Evolutionary conservation across 2,113 vertebrate genomes (phyloP).

Genomic region (Lipophrys pholis): DNA sequence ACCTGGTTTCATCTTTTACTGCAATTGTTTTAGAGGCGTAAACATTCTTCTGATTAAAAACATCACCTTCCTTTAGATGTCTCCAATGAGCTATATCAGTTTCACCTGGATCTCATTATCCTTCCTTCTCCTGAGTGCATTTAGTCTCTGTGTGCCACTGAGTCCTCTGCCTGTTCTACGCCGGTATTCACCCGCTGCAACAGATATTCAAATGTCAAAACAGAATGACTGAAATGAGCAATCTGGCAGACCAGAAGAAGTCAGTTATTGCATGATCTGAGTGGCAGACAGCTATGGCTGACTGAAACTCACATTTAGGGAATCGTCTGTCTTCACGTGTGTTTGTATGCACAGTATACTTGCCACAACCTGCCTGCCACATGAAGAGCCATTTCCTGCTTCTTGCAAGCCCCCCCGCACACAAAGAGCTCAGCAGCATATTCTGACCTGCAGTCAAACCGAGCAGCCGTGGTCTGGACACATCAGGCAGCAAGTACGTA

Average conservation of each 20-base stretch:
- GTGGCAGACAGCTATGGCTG: too few relatives aligned
- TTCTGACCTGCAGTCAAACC: neutral
- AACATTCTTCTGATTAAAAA: too few relatives aligned
- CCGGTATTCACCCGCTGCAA: too few relatives aligned
- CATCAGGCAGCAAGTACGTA: neutral
- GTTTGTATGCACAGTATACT: neutral
- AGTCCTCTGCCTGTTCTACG: too few relatives aligned
- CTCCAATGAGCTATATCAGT: too few relatives aligned
- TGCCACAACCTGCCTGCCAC: neutral
- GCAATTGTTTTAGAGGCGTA: too few relatives aligned
- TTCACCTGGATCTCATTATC: too few relatives aligned
- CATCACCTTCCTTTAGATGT: too few relatives aligned
- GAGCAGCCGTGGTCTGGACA: neutral
- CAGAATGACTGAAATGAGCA: neutral
- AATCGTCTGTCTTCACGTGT: neutral
- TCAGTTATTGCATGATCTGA: neutral
- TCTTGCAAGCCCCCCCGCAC: neutral
- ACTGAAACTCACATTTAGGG: neutral
- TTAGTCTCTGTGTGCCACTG: too few relatives aligned
- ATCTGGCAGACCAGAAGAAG: neutral
- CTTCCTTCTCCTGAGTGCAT: too few relatives aligned
- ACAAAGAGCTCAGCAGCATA: neutral
- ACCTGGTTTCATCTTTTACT: too few relatives aligned
- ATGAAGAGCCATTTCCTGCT: neutral
- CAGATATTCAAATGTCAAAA: too few relatives aligned